Base-by-base conservation (phyloP, 1,140 invertebrate genomes). In the Lanistes nyassanus region DNA sequence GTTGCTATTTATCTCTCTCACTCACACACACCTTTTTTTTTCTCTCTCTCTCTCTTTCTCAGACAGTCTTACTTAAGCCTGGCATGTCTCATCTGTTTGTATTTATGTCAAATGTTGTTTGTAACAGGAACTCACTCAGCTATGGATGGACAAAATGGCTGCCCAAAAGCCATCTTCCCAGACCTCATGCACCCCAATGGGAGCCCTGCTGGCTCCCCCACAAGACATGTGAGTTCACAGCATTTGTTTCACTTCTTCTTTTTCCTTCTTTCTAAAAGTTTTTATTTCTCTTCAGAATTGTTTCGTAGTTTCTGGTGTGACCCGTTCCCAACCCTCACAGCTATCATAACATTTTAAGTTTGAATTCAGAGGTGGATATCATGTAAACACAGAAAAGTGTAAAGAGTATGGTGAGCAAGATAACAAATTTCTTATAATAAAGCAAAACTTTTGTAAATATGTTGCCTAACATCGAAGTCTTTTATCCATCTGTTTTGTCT, bases 71-170 rank as follows among this genome's bases (percentile, higher is more conserved):
- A 26, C 56, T 16, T 23, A 0, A 26, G 2, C 9, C n/a, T 5
- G 23, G 23, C n/a, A 23, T 60, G 23, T 11, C 9, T 60, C n/a
- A 19, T 60, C 56, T 68, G 47, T 56, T 71, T 76, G 6, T 42
- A 36, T 26, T 75, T 26, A 55, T 69, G 71, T 80, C 29, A 67
- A 67, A 70, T 72, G 65, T 69, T 39, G 39, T 76, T 55, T 64
- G 19, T 64, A 81, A 36, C 75, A 90, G 89, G 87, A 87, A 69
- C 77, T 89, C 58, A 85, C 86, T n/a, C 80, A 87, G 74, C 78
- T 87, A 23, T 87, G 85, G 53, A 76, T 87, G 19, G 85, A 88
- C 71, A 88, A 86, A 72, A 79, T 88, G 75, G 75, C 86, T 51
- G 79, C 82, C 67, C 79, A 81, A 51, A 83, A 84, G 67, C 79